phyloP scores from a whole-genome alignment of 2,888 invertebrate genomes.

The Cheilosia soror region DNA sequence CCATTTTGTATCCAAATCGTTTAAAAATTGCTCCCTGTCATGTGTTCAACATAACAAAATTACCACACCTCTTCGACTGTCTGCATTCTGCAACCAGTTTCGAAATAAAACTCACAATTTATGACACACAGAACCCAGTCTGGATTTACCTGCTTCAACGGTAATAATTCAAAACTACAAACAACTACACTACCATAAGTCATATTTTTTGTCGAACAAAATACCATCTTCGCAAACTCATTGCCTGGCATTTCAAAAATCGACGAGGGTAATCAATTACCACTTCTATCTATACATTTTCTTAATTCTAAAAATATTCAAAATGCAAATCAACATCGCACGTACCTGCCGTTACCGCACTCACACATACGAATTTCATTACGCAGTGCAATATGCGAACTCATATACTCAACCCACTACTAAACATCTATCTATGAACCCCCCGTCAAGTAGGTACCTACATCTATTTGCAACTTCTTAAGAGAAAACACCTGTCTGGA shows the following conservation, averaged over 20 bases:
- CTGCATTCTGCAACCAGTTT: neutral
- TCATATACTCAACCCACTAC: neutral
- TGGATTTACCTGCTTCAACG: neutral
- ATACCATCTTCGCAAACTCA: neutral
- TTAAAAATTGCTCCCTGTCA: too few species aligned
- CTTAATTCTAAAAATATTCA: slow-evolving; percentile 36
- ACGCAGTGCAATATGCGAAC: slow-evolving; percentile 57
- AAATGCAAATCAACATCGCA: slow-evolving; percentile 42
- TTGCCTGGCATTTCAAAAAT: slow-evolving; percentile 6
- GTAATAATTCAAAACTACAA: neutral
- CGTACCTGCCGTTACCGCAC: neutral
- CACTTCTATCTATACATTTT: neutral
- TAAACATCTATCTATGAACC: slow-evolving; percentile 6
- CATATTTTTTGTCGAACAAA: neutral
- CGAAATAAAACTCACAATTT: neutral
- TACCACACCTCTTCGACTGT: too few species aligned
- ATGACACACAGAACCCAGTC: neutral
- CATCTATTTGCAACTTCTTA: slow-evolving; percentile 21
- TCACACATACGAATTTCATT: slow-evolving; percentile 19
- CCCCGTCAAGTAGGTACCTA: neutral
- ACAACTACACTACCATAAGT: neutral
- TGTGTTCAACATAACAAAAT: too few species aligned
- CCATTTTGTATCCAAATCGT: too few species aligned
- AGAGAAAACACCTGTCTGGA: slow-evolving; percentile 65
- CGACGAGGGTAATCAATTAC: neutral